These are phyloP conservation scores for Drosophila meridiana DNA, from an alignment of 2,888 invertebrate genomes.

Conservation along the genomic window DNA sequence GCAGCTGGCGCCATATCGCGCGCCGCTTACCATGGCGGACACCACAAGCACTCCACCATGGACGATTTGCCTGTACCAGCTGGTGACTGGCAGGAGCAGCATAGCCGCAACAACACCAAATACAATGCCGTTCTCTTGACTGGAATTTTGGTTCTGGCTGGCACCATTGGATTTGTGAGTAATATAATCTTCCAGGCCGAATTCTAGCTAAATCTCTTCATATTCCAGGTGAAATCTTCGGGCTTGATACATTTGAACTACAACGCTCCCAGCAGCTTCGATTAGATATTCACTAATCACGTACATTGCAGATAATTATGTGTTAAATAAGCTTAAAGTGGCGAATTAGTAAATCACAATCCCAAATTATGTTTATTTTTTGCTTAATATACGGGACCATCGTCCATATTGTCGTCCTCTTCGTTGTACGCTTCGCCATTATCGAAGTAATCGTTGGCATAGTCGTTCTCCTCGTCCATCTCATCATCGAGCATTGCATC, in stretches of 20 bases:
- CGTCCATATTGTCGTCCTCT: constrained; percentile 94
- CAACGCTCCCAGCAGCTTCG: constrained; percentile 87
- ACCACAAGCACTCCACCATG: constrained; percentile 86
- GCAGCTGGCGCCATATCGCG: constrained; percentile 82
- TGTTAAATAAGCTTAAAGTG: constrained; percentile 72
- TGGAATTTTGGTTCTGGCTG: constrained; percentile 86
- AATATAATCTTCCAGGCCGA: background rate
- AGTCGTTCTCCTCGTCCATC: constrained; percentile 95
- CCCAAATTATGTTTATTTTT: constrained; percentile 48
- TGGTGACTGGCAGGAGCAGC: constrained; percentile 91
- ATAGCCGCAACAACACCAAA: constrained; percentile 88
- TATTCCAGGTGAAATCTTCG: constrained; percentile 87
- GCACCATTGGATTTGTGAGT: constrained; percentile 83
- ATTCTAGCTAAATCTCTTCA: background rate
- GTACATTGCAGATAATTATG: constrained; percentile 58
- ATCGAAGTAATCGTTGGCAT: constrained; percentile 94
- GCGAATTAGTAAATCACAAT: constrained; percentile 70
- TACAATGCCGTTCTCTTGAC: constrained; percentile 89
- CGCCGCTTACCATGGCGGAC: constrained; percentile 80
- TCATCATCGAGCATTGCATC: constrained; percentile 88
- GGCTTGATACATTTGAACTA: constrained; percentile 89
- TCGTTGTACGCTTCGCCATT: constrained; percentile 95
- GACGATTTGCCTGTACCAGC: constrained; percentile 92
- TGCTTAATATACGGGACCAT: constrained; percentile 90
- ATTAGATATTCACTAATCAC: constrained; percentile 82